Conservation (phyloP, 2,797 vertebrate species). For the Scolopax rusticola region DNA sequence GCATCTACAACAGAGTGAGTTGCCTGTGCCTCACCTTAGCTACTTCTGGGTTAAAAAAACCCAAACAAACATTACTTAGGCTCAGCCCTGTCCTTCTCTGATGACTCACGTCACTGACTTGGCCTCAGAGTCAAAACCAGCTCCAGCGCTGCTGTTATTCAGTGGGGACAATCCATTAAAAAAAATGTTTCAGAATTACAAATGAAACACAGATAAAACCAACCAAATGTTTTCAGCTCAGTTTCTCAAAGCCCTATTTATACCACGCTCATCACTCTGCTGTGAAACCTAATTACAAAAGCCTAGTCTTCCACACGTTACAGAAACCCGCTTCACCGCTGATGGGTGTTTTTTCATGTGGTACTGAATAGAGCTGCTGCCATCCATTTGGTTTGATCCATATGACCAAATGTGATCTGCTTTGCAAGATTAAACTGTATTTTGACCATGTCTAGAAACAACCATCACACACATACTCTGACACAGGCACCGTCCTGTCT, state of each 20-base stretch:
- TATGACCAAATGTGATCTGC: neutral
- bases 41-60: neutral
- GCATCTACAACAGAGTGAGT: neutral
- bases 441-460: neutral
- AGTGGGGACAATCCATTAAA: neutral
- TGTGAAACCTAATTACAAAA: neutral
- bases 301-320: neutral
- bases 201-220: neutral
- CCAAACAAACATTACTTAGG: neutral
- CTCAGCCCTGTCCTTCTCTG: neutral
- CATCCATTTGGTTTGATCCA: fast-evolving
- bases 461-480: fast-evolving
- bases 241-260: neutral
- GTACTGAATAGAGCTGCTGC: neutral
- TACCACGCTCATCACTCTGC: neutral
- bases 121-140: neutral
- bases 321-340: fast-evolving
- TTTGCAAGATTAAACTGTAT: neutral
- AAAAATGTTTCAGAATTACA: neutral
- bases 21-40: neutral
- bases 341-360: neutral
- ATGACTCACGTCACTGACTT: neutral
- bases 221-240: neutral
- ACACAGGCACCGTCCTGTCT: neutral
- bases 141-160: neutral